These are phyloP conservation scores for Calephelis nemesis DNA, from an alignment of 1,140 invertebrate species.

Conservation along the genomic window DNA sequence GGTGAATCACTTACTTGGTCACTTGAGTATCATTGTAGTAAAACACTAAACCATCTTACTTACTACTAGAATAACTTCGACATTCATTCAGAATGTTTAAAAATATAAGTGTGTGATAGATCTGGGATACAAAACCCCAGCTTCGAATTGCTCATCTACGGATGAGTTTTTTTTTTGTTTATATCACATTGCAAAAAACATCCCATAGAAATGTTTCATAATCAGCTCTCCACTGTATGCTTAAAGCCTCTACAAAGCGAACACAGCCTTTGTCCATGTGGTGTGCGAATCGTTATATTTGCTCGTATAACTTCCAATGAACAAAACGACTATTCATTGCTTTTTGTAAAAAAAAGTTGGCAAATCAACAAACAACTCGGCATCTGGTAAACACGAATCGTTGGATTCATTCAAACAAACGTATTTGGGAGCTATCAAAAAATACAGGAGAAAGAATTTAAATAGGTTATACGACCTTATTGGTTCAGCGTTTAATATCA, in stretches of 20 bases:
- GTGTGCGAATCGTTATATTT: constrained; percentile 11
- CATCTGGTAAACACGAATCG: constrained; percentile 3
- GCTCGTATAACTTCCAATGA: constrained; percentile 6
- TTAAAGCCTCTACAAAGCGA: constrained; percentile 8
- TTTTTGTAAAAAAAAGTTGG: constrained; percentile 14
- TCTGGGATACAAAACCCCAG: no score
- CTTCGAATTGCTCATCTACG: no score
- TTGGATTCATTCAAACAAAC: not conserved
- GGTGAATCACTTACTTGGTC: no score
- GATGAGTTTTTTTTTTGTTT: not conserved
- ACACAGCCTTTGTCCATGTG: constrained; percentile 7
- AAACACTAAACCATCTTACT: no score
- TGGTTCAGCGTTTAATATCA: no score
- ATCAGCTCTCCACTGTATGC: not conserved
- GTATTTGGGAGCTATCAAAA: not conserved
- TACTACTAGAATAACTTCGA: no score
- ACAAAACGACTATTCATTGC: constrained; percentile 10
- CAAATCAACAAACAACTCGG: constrained; percentile 8
- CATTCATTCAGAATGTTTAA: no score
- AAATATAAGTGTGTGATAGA: no score
- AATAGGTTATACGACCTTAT: no score
- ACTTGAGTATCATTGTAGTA: no score
- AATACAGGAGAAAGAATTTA: not conserved
- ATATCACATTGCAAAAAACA: no score
- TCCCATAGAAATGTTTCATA: not conserved